Evolutionary conservation across 2,888 invertebrate species (phyloP).

Genomic region (Dolomedes plantarius): DNA sequence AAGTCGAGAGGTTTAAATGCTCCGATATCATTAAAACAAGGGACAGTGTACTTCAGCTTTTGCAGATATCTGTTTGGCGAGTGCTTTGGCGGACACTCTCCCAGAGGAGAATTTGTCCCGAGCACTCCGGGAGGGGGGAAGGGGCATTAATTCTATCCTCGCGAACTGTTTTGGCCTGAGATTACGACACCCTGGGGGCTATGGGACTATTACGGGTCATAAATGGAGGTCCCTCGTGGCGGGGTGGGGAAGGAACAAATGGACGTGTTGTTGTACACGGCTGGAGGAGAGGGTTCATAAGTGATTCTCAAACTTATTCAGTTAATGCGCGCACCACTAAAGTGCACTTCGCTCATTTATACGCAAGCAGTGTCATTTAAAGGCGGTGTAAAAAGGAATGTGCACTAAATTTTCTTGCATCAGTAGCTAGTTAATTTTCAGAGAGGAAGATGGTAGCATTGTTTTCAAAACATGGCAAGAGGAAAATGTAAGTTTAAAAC

Average conservation of each 20-base stretch:
- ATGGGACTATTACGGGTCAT: conserved; percentile 55
- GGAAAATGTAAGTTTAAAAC: too few species aligned
- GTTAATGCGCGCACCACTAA: neutral
- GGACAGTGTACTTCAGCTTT: neutral
- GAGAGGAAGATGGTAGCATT: too few species aligned
- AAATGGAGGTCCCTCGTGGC: conserved; percentile 38
- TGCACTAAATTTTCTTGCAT: too few species aligned
- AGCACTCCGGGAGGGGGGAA: neutral
- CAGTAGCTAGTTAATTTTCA: too few species aligned
- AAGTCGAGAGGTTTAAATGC: too few species aligned
- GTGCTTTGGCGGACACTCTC: neutral
- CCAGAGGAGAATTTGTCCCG: neutral
- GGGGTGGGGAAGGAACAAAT: neutral
- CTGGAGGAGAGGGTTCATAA: conserved; percentile 1
- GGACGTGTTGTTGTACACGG: neutral
- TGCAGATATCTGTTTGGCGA: neutral
- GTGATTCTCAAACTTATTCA: conserved; percentile 6
- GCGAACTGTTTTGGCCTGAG: conserved; percentile 62
- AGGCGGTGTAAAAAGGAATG: too few species aligned
- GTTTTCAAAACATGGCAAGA: too few species aligned
- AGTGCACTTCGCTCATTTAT: neutral
- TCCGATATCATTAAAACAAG: too few species aligned
- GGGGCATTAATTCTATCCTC: conserved; percentile 66
- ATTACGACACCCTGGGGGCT: conserved; percentile 62
- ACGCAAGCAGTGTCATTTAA: too few species aligned